Conservation (phyloP, 2,797 vertebrate genomes). For the Sebastes matsubarae region DNA sequence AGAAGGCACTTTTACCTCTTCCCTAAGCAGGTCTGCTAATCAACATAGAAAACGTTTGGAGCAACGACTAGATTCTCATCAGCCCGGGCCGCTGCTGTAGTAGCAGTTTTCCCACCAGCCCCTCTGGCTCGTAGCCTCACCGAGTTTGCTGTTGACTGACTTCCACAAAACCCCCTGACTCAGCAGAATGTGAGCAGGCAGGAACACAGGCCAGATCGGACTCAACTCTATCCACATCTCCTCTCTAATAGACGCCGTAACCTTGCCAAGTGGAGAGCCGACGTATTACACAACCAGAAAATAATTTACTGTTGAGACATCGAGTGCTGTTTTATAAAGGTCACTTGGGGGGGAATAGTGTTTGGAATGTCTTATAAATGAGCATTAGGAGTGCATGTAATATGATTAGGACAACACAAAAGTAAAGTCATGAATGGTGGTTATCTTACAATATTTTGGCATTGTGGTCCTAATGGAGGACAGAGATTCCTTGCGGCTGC, state of each 20-base stretch:
- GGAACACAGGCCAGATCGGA: conserved; percentile 31
- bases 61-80: conserved; percentile 32
- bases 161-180: conserved; percentile 73
- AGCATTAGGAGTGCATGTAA: not conserved
- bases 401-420: not conserved
- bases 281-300: conserved; percentile 17
- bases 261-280: conserved; percentile 46
- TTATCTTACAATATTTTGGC: conserved; percentile 9
- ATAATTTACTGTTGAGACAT: conserved; percentile 28
- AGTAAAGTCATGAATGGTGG: not conserved
- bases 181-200: conserved; percentile 72
- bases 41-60: conserved; percentile 36
- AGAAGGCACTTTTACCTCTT: conserved; percentile 24
- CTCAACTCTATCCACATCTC: conserved; percentile 44
- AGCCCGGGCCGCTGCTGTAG: conserved; percentile 9
- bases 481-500: conserved; percentile 1
- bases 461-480: not conserved
- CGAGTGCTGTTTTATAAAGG: not conserved
- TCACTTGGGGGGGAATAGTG: not conserved
- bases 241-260: conserved; percentile 27
- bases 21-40: conserved; percentile 29
- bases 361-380: not conserved
- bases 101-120: conserved; percentile 58
- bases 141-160: conserved; percentile 64
- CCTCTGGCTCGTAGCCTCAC: conserved; percentile 55